Conservation (phyloP, 2,888 invertebrate species). For the Hemaris fuciformis region DNA sequence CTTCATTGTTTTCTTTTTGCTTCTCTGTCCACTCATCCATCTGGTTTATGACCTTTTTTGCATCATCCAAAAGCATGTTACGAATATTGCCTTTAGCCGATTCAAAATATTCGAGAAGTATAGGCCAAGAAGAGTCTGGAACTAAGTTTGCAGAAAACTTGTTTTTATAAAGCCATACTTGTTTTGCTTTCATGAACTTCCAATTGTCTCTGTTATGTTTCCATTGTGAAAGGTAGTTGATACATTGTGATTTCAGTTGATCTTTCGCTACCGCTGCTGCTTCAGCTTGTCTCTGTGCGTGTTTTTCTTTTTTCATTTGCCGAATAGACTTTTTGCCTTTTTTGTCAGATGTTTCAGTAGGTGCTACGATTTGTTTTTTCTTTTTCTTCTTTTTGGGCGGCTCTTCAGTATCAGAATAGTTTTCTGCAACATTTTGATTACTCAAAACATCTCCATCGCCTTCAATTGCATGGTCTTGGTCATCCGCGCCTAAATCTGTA, state of each 20-base stretch:
- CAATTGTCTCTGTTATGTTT: constrained; percentile 85
- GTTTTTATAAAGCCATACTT: constrained; percentile 88
- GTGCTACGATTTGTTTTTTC: constrained; percentile 46
- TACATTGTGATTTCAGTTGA: constrained; percentile 81
- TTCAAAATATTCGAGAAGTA: constrained; percentile 86
- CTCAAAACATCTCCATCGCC: constrained; percentile 26
- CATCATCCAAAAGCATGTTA: constrained; percentile 82
- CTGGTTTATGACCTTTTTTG: constrained; percentile 84
- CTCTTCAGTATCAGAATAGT: constrained; percentile 52
- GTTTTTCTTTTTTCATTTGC: constrained; percentile 84
- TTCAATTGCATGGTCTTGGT: constrained; percentile 25
- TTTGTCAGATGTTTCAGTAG: constrained; percentile 52
- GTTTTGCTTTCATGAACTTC: constrained; percentile 91
- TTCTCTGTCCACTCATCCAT: constrained; percentile 79
- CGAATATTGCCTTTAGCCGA: constrained; percentile 86
- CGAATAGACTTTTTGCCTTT: constrained; percentile 83
- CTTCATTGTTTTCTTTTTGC: constrained; percentile 34
- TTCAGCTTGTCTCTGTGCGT: constrained; percentile 78
- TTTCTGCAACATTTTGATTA: constrained; percentile 39
- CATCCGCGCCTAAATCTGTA: constrained; percentile 1
- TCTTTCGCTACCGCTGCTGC: constrained; percentile 77
- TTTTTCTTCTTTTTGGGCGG: constrained; percentile 59
- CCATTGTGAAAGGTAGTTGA: constrained; percentile 87
- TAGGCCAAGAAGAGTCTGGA: constrained; percentile 83
- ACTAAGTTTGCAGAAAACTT: constrained; percentile 83